Evolutionary conservation across 2,888 invertebrate genomes (phyloP), one percentile per base, ranked within the genome.

Genomic region (Agapostemon virescens): DNA sequence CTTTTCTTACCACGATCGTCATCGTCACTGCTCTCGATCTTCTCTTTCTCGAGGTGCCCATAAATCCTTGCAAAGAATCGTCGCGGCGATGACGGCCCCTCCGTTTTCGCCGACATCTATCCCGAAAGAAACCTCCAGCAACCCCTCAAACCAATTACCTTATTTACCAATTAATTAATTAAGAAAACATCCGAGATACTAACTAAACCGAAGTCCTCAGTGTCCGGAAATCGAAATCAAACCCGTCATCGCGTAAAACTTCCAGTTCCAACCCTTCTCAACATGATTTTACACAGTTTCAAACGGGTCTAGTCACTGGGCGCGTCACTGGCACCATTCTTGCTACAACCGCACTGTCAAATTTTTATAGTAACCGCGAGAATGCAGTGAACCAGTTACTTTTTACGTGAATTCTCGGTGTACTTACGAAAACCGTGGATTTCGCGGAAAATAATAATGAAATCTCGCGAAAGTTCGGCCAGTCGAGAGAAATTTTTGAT

Each of bases 61-160:
- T 97, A 97, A 58, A 97, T 93, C 75, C 96, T 94, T 69, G 96
- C 96, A 90, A 97, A 97, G 92, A 97, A 97, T 88, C 96, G 95
- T 40, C 97, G 94, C 75, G 97, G 97, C 0, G 96, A 96, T 15
- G 96, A 97, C 0, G 97, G 97, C 79, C 93, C 93, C 66, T 86
- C 88, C 11, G 86, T 79, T 75, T 88, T 88, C 13, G 85, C 84
- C 77, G 90, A 87, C 90, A 90, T 91, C 84, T 82, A 75, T 64
- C 36, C 58, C n/a, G 23, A 7, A 30, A 33, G 42, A 52, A 11
- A 23, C 6, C 26, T n/a, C n/a, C 45, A 9, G n/a, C 45, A 20
- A 30, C 6, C 55, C 58, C 30, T 42, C 33, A 17, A 20, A 58
- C 20, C 58, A 69, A 38, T 20, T 7, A 13, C n/a, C n/a, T n/a